Evolutionary conservation across 2,888 invertebrate species (phyloP).

Genomic region (Scaptomyza tumidula): DNA sequence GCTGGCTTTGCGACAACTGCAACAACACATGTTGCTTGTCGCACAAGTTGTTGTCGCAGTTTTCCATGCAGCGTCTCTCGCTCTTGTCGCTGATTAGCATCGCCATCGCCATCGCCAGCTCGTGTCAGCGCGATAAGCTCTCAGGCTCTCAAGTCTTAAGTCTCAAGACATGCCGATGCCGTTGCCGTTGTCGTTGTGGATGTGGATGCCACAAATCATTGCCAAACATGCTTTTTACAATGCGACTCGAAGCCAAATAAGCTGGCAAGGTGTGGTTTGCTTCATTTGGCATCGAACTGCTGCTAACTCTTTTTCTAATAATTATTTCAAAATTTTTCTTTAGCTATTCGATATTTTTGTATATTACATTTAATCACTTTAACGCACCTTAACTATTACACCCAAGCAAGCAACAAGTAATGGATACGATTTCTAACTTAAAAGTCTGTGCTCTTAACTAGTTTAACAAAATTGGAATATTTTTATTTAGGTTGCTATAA

Average conservation of each 20-base stretch:
- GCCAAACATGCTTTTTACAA: conserved; percentile 71
- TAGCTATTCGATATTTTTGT: not conserved
- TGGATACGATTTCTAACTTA: not conserved
- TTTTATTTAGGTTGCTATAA: too few relatives aligned
- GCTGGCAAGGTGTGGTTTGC: conserved; percentile 44
- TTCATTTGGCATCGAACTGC: conserved; percentile 11
- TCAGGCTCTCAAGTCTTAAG: conserved; percentile 5
- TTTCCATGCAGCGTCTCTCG: too few relatives aligned
- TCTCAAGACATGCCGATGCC: conserved; percentile 15
- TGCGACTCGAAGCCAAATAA: conserved; percentile 35
- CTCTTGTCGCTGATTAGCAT: conserved; percentile 68
- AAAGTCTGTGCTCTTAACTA: too few relatives aligned
- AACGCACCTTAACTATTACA: not conserved
- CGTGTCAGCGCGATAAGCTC: conserved; percentile 69
- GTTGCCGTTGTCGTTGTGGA: conserved; percentile 19
- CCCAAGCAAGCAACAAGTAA: not conserved
- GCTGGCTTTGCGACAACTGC: conserved; percentile 27
- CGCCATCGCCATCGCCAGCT: conserved; percentile 53
- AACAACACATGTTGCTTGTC: conserved; percentile 61
- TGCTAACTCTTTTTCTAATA: conserved; percentile 6
- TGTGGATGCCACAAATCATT: conserved; percentile 73
- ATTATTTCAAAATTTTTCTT: not conserved
- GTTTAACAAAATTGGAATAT: too few relatives aligned
- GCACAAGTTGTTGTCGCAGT: conserved; percentile 52
- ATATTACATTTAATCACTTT: not conserved